Base-by-base conservation (phyloP, 2,113 vertebrate genomes). In the Pseudonaja textilis region DNA sequence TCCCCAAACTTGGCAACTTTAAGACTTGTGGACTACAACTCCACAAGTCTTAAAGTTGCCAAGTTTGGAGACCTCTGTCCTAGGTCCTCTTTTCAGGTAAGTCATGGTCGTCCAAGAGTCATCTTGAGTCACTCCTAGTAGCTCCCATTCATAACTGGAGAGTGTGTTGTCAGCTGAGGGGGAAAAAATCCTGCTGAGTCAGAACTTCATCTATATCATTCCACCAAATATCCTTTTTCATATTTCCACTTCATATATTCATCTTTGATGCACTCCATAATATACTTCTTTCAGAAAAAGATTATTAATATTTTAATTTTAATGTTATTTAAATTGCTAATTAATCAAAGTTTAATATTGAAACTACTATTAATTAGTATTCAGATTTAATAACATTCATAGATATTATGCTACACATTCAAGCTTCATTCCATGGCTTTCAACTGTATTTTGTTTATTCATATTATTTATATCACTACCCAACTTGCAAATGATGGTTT, bases 351-450 rank as follows among this genome's bases (percentile, higher is more conserved):
- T n/a, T 64, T 64, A n/a, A 64, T 1, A n/a, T 25, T 9, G 6
- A 14, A n/a, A n/a, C 61, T 4, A 29, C 14, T 64, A 64, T 64
- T 64, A n/a, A 64, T 64, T 64, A 64, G 61, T 64, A 64, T 64
- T 64, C 61, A 64, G 61, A 64, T 64, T 64, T 64, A 64, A 64
- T 64, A n/a, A 64, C 29, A 20, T 25, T 91, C 23, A 9, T 50
- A 87, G 39, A 45, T 29, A 34, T 61, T 50, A 59, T 59, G 29
- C 29, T 39, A 59, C 9, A 34, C 3, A 90, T 93, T 91, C 91
- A 93, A 90, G 14, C 85, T 14, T 47, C 42, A 45, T 54, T 81
- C 85, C 89, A 91, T 52, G 90, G 47, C 42, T 42, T 90, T 93
- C 89, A 74, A 90, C 5, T 64, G 61, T n/a, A n/a, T 64, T 64